Base-by-base conservation (phyloP, 2,113 vertebrate species). In the Aspidoscelis tigris region DNA sequence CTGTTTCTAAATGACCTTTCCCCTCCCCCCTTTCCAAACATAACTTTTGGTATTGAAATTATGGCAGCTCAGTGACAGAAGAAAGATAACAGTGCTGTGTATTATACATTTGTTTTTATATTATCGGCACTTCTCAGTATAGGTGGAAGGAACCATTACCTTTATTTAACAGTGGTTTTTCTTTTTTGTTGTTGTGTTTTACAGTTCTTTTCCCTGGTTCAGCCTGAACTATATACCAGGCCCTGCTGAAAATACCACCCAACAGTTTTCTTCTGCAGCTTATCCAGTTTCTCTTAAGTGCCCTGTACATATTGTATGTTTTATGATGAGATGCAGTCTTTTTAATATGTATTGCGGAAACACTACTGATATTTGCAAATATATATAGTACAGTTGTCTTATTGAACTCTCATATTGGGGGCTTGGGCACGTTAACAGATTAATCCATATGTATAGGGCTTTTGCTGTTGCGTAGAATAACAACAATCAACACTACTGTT, bases 131-230 rank as follows among this genome's bases (percentile, higher is more conserved):
- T 96, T 96, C 96, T 95, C 97, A 96, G 97, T 97, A 95, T 97
- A 97, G 96, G 96, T 95, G 96, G 96, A 96, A 96, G 97, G 97
- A 97, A 97, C 97, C 97, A 97, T 97, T 96, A 97, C 97, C 96
- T 97, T 97, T 96, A 96, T 99, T 99, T 99, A 99, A 99, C 97
- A 96, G 98, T 99, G 98, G 97, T 99, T 98, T 99, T 99, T 99
- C 98, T 98, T 99, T 98, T 98, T 99, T 99, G 98, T 99, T 99
- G 98, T 99, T 99, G 98, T 99, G 98, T 99, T 99, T 99, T 99
- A 98, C 99, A 99, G 98, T 99, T 99, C 97, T 99, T 99, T 99
- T 99, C 98, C 98, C 98, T 99, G 99, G 98, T 99, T 99, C 98
- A 99, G 98, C 98, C 98, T 98, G 97, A 98, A 98, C 98, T 98